A percentile compares a stretch with the other conserved stretches of the same genome.
Evolutionary conservation across 2,797 vertebrate species (phyloP).

Genomic region (Lindbergichthys nudifrons): DNA sequence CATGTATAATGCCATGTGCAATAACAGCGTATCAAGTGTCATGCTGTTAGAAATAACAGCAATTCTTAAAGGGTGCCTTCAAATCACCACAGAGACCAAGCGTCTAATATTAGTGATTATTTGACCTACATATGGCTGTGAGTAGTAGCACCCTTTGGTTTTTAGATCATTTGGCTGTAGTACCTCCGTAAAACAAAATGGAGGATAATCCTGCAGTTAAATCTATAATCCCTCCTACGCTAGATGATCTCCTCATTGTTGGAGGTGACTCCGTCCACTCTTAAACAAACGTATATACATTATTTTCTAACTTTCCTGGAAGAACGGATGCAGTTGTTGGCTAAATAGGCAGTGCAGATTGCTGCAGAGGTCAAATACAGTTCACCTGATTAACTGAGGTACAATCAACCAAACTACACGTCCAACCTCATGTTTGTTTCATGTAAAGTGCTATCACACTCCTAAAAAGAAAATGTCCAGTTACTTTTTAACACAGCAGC

Average conservation of each 20-base stretch:
- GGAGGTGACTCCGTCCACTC: too few relatives aligned
- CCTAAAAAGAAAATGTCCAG: too few relatives aligned
- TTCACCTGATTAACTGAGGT: neutral
- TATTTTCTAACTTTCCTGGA: neutral
- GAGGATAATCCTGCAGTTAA: neutral
- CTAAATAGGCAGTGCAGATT: constrained; percentile 8
- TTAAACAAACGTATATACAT: too few relatives aligned
- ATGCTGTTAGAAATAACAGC: neutral
- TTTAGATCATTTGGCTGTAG: neutral
- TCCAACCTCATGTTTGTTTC: too few relatives aligned
- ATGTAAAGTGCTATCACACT: too few relatives aligned
- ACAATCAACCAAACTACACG: neutral
- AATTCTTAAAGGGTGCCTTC: neutral
- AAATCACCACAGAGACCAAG: neutral
- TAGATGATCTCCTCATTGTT: too few relatives aligned
- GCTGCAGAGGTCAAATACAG: constrained; percentile 3
- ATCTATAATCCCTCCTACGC: neutral
- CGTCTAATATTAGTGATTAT: neutral
- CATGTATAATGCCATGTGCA: constrained; percentile 21
- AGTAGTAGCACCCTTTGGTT: constrained; percentile 38
- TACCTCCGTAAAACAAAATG: neutral
- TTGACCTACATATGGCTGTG: constrained; percentile 1
- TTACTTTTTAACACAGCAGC: too few relatives aligned
- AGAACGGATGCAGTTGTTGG: constrained; percentile 11
- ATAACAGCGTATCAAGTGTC: constrained; percentile 29